Conservation (phyloP, 2,888 invertebrate species). For the Antitype chi region DNA sequence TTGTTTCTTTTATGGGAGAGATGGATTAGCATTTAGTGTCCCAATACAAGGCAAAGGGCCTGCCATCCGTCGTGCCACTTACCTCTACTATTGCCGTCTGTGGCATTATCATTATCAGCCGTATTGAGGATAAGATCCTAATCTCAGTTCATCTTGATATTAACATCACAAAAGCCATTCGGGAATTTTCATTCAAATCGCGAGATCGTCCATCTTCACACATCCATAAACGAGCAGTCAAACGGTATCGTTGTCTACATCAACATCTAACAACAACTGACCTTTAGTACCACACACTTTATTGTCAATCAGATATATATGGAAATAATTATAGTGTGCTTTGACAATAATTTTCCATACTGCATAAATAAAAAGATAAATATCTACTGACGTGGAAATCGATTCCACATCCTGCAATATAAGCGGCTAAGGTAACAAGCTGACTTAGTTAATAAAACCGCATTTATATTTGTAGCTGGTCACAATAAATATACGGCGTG, state of each 20-base stretch:
- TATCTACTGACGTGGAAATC: conserved; percentile 41
- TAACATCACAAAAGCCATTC: conserved; percentile 14
- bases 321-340: conserved; percentile 44
- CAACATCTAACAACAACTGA: conserved; percentile 38
- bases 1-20: not conserved
- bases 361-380: conserved; percentile 45
- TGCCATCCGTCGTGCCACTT: not conserved
- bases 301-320: conserved; percentile 53
- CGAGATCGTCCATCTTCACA: conserved; percentile 19
- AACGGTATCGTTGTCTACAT: conserved; percentile 28
- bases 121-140: conserved; percentile 18
- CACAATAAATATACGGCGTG: conserved; percentile 24
- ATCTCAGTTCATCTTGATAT: conserved; percentile 38
- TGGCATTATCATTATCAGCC: not conserved
- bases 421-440: conserved; percentile 25
- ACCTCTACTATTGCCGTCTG: not conserved
- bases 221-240: conserved; percentile 29
- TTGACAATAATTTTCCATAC: conserved; percentile 44
- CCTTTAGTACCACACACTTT: conserved; percentile 44
- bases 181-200: conserved; percentile 32
- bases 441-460: conserved; percentile 39
- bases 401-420: conserved; percentile 40
- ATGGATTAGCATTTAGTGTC: not conserved
- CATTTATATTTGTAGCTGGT: conserved; percentile 38
- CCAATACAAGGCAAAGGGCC: not conserved